Base-by-base conservation (phyloP, 2,888 invertebrate genomes). In the Hylaea fasciaria region DNA sequence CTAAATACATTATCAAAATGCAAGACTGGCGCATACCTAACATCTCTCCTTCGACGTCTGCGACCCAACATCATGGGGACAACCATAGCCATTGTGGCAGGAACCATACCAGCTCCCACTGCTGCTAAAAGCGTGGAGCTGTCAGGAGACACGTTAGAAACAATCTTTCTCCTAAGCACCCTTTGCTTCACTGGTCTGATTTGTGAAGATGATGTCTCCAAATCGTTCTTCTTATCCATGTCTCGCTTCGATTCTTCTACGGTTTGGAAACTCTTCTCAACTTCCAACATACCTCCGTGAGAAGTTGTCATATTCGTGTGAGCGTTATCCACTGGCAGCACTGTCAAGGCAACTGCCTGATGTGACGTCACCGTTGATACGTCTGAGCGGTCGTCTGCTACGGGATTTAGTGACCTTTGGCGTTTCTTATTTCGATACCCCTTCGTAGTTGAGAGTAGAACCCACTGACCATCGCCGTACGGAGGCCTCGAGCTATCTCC, bases 1-100 rank as follows among this genome's bases (percentile, higher is more conserved):
- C 73, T 78, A 65, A 82, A 75, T 65, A 83, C 61, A 57, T 79
- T 73, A n/a, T 82, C 73, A 67, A 83, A 63, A 71, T 82, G 68
- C 46, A 74, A 57, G 55, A 77, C 64, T 62, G 72, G 68, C 45
- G 71, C 50, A 45, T 56, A 57, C 35, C 63, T 56, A 39, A 83
- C 64, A 40, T 84, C 85, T 66, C 89, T 78, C 73, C 85, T 85
- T 66, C 85, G 73, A n/a, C 89, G 82, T 69, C 86, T 78, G 9
- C 81, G 78, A n/a, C 95, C 95, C 61, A 96, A 87, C 81, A 96
- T 95, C 93, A 96, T 94, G 0, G 96, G 96, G 39, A 96, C 94
- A 68, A 96, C 93, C 95, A 96, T 95, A 0, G 96, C 96, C 94
- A 96, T 95, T 0, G 96, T 95, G 0, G 96, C 96, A 7, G 96